These are phyloP conservation scores for Druceiella hillmani DNA, from an alignment of 2,888 invertebrate species.

Conservation along the genomic window DNA sequence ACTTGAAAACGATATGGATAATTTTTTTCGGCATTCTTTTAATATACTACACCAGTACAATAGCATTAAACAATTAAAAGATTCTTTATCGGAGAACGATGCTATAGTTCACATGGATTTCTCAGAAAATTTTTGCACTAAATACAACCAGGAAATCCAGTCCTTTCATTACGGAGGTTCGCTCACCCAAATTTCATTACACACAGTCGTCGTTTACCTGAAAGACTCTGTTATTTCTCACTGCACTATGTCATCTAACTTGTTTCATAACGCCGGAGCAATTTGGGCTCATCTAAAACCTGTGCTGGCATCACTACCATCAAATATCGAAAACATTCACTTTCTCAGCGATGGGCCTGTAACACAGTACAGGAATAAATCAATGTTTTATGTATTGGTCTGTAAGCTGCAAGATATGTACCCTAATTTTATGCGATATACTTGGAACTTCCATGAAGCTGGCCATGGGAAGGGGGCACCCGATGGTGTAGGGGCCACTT, in stretches of 20 bases:
- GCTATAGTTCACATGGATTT: no score
- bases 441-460: slow-evolving; percentile 28
- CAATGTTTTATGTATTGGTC: slow-evolving; percentile 28
- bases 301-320: slow-evolving; percentile 21
- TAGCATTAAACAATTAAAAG: no score
- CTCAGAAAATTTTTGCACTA: no score
- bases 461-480: slow-evolving; percentile 30
- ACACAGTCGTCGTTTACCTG: slow-evolving; percentile 31
- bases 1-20: no score
- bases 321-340: slow-evolving; percentile 25
- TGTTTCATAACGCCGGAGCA: slow-evolving; percentile 25
- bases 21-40: no score
- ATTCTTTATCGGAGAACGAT: no score
- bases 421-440: slow-evolving; percentile 22
- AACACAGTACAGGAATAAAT: slow-evolving; percentile 30
- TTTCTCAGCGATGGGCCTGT: slow-evolving; percentile 31
- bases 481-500: slow-evolving; percentile 29
- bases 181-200: no score
- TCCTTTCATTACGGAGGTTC: no score
- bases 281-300: slow-evolving; percentile 28
- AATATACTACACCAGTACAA: no score
- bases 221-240: slow-evolving; percentile 19
- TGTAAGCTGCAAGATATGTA: slow-evolving; percentile 24
- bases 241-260: slow-evolving; percentile 27
- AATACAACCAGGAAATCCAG: no score